Base-by-base conservation (phyloP, 2,797 vertebrate species). In the Rhinella marina region DNA sequence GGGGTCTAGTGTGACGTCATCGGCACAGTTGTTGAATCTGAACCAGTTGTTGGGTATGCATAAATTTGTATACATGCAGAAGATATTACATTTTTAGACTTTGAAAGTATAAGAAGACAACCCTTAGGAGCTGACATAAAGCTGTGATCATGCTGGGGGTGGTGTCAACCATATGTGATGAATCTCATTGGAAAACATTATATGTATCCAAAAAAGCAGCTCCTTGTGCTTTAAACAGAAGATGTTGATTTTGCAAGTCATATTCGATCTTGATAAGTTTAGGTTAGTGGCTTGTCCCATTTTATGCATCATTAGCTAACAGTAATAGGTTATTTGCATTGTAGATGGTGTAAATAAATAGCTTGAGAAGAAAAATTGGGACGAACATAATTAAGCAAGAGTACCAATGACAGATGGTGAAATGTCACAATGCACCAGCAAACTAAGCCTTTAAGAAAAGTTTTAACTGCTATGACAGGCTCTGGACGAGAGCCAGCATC, bases 251-350 rank as follows among this genome's bases (percentile, higher is more conserved):
- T 52, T 64, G 75, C 11, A 27, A 29, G 59, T 88, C 72, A 21
- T 52, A 50, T 85, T 54, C 12, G 52, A 48, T 78, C 17, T 64
- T 48, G 84, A 70, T 66, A 78, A 13, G 50, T 32, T 13, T 27
- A 83, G 62, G 72, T 86, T 82, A 84, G 73, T 4, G 76, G 72
- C 64, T 86, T 86, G 32, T 89, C 73, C 57, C n/a, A 86, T 89
- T 86, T 70, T 59, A 32, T 86, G 88, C 88, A 83, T 89, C 85
- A 89, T 86, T 86, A 86, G 54, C 62, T 50, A 84, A 41, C 52
- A 61, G 62, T 89, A 89, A 89, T 86, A 52, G 88, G 85, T 70
- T 86, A 89, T 89, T 89, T 89, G 85, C 85, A 89, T 86, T 86
- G 84, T 73, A 83, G 84, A 83, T 86, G 80, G 81, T 89, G 25